Base-by-base conservation (phyloP, 2,797 vertebrate genomes). In the Leptodactylus fallax region DNA sequence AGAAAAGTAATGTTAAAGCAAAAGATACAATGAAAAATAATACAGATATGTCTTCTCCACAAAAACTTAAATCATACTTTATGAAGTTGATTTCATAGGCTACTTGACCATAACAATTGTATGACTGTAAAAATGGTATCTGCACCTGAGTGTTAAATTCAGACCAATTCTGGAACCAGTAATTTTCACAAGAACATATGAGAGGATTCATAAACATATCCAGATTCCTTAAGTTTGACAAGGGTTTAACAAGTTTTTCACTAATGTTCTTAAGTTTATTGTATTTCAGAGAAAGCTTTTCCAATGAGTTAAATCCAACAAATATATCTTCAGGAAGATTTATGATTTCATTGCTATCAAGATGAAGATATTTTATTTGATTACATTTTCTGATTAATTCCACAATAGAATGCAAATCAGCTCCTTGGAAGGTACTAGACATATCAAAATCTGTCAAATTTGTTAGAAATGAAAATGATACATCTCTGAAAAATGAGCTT, bases 81-180 rank as follows among this genome's bases (percentile, higher is more conserved):
- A 49, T 23, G 61, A 91, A 92, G 23, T 77, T n/a, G 49, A 49
- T 10, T 12, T 91, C 65, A 6, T 8, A 25, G 25, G 58, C 49
- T 3, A 74, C 81, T 10, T 76, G 49, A 8, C 78, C 79, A 83
- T 84, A 87, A 58, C 91, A 92, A 56, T 14, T 79, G 71, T 89
- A 90, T 25, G 89, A 87, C 17, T 80, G 51, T 56, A 91, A 47
- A 47, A 81, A 85, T 49, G 88, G 83, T 5, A 91, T 76, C 53
- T 92, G 91, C 10, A 91, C 83, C 7, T 51, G 21, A 17, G 85
- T 83, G 63, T 88, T 88, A 6, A 60, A 78, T 19, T 69, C 49
- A 49, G 91, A 91, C 91, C 91, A 92, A 16, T 91, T 91, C 49
- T 90, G 90, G 79, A 92, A 91, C 91, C 91, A 91, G 11, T 88